A percentile compares a stretch with the other conserved stretches of the same genome.
These are phyloP conservation scores for Andrena marginata DNA, from an alignment of 2,888 invertebrate genomes.

Conservation along the genomic window DNA sequence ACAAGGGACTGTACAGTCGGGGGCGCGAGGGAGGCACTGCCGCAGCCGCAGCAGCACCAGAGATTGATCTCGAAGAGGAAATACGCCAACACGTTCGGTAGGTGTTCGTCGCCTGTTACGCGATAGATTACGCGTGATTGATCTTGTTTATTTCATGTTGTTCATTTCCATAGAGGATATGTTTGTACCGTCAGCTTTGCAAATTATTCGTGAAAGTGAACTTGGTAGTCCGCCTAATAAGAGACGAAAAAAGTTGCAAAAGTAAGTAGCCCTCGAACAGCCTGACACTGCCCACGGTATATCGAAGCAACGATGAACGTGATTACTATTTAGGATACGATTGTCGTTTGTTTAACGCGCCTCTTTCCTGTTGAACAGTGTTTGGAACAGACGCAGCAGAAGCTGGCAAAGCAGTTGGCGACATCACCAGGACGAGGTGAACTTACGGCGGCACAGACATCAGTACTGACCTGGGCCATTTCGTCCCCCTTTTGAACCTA, in stretches of 20 bases:
- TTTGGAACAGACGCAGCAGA: conserved; percentile 81
- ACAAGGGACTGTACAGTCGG: conserved; percentile 88
- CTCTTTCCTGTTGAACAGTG: conserved; percentile 63
- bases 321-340: neutral
- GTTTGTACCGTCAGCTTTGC: conserved; percentile 82
- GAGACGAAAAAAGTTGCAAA: conserved; percentile 84
- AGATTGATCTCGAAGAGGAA: conserved; percentile 80
- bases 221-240: conserved; percentile 79
- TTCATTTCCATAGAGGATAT: conserved; percentile 77
- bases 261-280: conserved; percentile 79
- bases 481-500: conserved; percentile 48
- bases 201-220: conserved; percentile 82
- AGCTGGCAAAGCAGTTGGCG: conserved; percentile 82
- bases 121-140: too few relatives aligned
- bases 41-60: conserved; percentile 78
- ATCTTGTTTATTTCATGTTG: conserved; percentile 33
- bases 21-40: conserved; percentile 77
- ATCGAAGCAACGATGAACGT: neutral
- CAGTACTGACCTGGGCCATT: conserved; percentile 70
- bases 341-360: neutral
- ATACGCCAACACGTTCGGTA: conserved; percentile 79
- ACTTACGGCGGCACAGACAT: conserved; percentile 79
- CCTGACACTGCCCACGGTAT: neutral
- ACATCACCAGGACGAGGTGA: conserved; percentile 76
- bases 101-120: neutral